Evolutionary conservation across 2,888 invertebrate genomes (phyloP), one percentile per base, ranked within the genome.

Genomic region (Heteromurus nitidus): DNA sequence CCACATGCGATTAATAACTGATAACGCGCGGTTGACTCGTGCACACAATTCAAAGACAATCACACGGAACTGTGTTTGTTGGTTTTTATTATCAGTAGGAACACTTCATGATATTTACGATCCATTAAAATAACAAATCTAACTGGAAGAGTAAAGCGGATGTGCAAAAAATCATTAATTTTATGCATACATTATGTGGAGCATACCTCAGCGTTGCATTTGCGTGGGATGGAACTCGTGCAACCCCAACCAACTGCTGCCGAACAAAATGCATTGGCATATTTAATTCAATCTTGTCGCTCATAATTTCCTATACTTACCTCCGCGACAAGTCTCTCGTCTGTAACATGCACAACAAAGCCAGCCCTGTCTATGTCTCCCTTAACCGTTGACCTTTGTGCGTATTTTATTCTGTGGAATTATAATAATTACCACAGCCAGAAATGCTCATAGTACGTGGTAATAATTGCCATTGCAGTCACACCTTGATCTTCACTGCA

Each of bases 401-500:
- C 44, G 28, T 62, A 53, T 58, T n/a, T 36, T 58, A 44, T 55
- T 72, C 53, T 26, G n/a, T 44, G 60, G 20, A n/a, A 65, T 55
- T 22, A 47, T 67, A 26, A 55, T 58, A 75, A 67, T 67, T 9
- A 31, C 7, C 31, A 24, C 26, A 28, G 18, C 31, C 28, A 60
- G 26, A 62, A 31, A 47, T 20, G 53, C 36, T 73, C 24, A 22
- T 7, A 20, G 36, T 2, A 65, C 7, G 7, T 18, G 1, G 67
- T 53, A 75, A n/a, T n/a, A n/a, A 75, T 69, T 77, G 76, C 69
- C 76, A 77, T 68, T 64, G 20, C 18, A 79, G 50, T 74, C 80
- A 60, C 80, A 80, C 80, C 80, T 80, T 80, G 80, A 80, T 80
- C 80, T 80, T 80, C 80, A 74, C 69, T 80, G 80, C 80, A 80